These are phyloP conservation scores for Choloepus hoffmanni DNA, from an alignment of 2,113 vertebrate genomes.

Conservation along the genomic window DNA sequence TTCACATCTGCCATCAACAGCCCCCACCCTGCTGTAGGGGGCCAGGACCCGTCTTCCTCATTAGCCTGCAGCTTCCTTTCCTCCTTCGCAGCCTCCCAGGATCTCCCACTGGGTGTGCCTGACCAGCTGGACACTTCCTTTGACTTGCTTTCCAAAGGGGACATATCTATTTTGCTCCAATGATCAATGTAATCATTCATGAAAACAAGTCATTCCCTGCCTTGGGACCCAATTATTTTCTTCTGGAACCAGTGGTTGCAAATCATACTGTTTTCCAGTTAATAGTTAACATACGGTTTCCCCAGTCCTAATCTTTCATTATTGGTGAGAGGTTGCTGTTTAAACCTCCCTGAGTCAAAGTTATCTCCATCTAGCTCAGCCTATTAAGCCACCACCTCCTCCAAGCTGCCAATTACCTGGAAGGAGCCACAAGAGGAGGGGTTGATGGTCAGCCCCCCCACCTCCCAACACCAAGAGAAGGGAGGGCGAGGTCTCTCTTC, in stretches of 20 bases:
- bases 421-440: not conserved
- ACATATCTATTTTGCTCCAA: conserved; percentile 67
- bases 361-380: not conserved
- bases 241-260: conserved; percentile 67
- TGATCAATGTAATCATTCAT: conserved; percentile 82
- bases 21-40: not conserved
- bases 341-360: conserved; percentile 24
- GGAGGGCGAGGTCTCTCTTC: not conserved
- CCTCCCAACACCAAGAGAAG: not conserved
- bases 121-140: not conserved
- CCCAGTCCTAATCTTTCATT: conserved; percentile 64
- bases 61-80: not conserved
- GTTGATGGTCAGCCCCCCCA: not conserved
- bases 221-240: conserved; percentile 83
- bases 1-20: not conserved
- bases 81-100: not conserved
- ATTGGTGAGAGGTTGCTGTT: conserved; percentile 53
- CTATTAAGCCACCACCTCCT: conserved; percentile 40
- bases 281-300: conserved; percentile 67
- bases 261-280: conserved; percentile 77
- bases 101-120: not conserved
- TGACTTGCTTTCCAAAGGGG: conserved; percentile 67
- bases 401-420: not conserved
- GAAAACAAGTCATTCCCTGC: conserved; percentile 72
- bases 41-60: conserved; percentile 31